Evolutionary conservation across 2,797 vertebrate species (phyloP).

Genomic region (Micrastur ruficollis): DNA sequence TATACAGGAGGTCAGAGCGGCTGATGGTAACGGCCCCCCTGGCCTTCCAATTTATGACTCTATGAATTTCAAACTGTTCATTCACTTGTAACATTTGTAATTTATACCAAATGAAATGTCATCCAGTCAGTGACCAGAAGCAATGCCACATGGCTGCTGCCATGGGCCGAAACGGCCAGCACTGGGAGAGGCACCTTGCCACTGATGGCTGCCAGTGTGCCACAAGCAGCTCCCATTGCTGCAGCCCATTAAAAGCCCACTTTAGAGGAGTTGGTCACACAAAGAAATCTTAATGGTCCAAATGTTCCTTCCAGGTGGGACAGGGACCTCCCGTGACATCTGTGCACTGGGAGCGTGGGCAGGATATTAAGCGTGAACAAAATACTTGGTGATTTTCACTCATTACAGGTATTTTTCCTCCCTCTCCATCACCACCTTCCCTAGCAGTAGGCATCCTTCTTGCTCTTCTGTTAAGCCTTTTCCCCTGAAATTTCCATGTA

Average conservation of each 20-base stretch:
- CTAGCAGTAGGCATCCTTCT: background rate
- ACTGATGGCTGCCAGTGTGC: rapidly evolving
- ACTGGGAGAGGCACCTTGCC: background rate
- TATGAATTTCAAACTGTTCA: conserved; percentile 21
- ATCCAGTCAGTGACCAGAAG: background rate
- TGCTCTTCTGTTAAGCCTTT: background rate
- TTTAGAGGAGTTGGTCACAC: background rate
- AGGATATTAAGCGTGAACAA: background rate
- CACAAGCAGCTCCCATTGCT: rapidly evolving
- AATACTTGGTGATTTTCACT: background rate
- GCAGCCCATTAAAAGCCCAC: background rate
- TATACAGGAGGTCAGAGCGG: background rate
- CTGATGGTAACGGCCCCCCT: background rate
- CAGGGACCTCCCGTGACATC: background rate
- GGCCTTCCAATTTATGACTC: background rate
- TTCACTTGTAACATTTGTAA: background rate
- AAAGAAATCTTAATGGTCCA: background rate
- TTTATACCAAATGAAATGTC: background rate
- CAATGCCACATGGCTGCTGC: background rate
- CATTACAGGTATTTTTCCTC: background rate
- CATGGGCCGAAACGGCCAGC: rapidly evolving
- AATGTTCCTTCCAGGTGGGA: background rate
- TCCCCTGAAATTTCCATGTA: background rate
- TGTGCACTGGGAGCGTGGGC: background rate
- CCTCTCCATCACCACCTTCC: background rate